A percentile compares a stretch with the other conserved stretches of the same genome.
These are phyloP conservation scores for Macrotrachela quadricornifera DNA, from an alignment of 1,140 invertebrate genomes.

Conservation along the genomic window DNA sequence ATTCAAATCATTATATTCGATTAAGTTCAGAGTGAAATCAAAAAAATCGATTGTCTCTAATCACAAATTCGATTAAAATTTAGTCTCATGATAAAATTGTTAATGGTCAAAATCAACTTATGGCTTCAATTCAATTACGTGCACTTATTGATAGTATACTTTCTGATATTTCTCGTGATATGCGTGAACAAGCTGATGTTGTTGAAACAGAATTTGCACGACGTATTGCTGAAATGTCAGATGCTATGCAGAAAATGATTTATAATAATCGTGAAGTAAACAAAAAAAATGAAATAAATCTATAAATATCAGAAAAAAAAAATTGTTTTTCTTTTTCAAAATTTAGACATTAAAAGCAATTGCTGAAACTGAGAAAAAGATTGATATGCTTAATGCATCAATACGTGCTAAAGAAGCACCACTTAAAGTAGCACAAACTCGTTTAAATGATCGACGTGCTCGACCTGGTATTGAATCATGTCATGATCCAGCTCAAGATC, in stretches of 20 bases:
- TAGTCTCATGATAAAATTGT: slow-evolving; percentile 31
- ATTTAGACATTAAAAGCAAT: slow-evolving; percentile 27
- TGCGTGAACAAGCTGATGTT: slow-evolving; percentile 28
- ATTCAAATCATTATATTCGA: too few species aligned
- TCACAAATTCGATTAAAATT: too few species aligned
- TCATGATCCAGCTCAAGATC: slow-evolving; percentile 4
- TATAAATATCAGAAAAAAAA: too few species aligned
- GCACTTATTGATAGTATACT: slow-evolving; percentile 28
- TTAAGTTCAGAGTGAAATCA: too few species aligned
- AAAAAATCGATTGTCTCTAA: too few species aligned
- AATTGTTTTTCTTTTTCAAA: too few species aligned
- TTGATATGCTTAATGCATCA: slow-evolving; percentile 21
- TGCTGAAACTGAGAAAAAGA: slow-evolving; percentile 24
- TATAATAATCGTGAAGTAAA: too few species aligned
- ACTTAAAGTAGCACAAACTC: slow-evolving; percentile 30
- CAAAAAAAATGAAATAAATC: too few species aligned
- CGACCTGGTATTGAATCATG: slow-evolving; percentile 5
- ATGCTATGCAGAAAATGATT: too few species aligned
- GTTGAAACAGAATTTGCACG: slow-evolving; percentile 25
- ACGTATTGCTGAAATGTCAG: slow-evolving; percentile 25
- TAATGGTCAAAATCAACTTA: slow-evolving; percentile 27
- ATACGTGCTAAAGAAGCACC: slow-evolving; percentile 30
- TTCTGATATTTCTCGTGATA: slow-evolving; percentile 28
- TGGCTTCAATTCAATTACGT: slow-evolving; percentile 29
- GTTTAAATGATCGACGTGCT: slow-evolving; percentile 22